Base-by-base conservation (phyloP, 2,888 invertebrate species). In the Lycophotia porphyrea region DNA sequence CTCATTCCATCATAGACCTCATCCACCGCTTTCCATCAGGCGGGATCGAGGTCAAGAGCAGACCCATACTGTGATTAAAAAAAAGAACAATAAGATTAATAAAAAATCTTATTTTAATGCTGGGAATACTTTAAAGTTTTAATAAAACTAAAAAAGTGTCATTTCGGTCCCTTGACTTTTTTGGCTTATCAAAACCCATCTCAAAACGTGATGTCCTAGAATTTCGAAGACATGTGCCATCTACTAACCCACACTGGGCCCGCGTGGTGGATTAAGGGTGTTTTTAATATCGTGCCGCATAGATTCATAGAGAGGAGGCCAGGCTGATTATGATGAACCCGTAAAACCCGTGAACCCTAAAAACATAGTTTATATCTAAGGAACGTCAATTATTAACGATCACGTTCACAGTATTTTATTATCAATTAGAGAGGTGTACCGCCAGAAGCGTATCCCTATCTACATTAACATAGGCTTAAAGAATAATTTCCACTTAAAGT, bases 101-200 rank as follows among this genome's bases (percentile, higher is more conserved):
- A 72, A 76, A 78, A 71, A 61, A 15, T n/a, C 0, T 1, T 31
- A 52, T 44, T 71, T 79, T n/a, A 24, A 39, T 15, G 27, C 34
- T 24, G 1, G 3, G 13, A 31, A 7, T 36, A 2, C n/a, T n/a
- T 24, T 24, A 24, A 21, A n/a, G 15, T 47, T 49, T 42, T 27
- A 31, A 31, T 58, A 1, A 27, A 27, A 27, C 2, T 27, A 27
- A 55, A 55, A 15, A 13, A 5, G 13, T n/a, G n/a, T 5, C 5
- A 27, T 55, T 55, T 27, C 1, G 55, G 27, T 27, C 7, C 2
- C 11, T n/a, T n/a, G 5, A 1, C 24, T 13, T 36, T 24, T 34
- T 3, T 13, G 9, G 2, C 34, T 34, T 4, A 39, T 15, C 15
- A 7, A 31, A 18, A 18, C 7, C 58, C 21, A n/a, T n/a, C n/a